Evolutionary conservation across 2,113 vertebrate genomes (phyloP).

Genomic region (Cyanoramphus novaezelandiae): DNA sequence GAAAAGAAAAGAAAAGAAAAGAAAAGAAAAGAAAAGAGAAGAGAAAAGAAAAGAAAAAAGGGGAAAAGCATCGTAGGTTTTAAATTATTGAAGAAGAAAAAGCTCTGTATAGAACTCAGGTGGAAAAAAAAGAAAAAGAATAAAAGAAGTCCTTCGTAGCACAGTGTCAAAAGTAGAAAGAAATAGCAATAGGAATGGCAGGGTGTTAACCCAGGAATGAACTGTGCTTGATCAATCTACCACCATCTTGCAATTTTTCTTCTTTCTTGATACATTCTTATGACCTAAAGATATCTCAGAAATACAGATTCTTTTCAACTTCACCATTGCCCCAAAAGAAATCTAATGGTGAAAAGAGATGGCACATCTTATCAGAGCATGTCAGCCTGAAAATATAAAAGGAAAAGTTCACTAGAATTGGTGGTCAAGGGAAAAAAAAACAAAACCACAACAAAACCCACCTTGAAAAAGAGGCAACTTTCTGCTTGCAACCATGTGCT

Average conservation of each 20-base stretch:
- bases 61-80: not conserved
- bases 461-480: not conserved
- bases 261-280: slow-evolving; percentile 7
- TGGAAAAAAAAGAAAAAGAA: not conserved
- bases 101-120: not conserved
- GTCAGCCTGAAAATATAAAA: not conserved
- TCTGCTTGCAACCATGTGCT: not conserved
- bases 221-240: slow-evolving; percentile 16
- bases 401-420: not conserved
- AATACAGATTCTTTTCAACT: slow-evolving; percentile 22
- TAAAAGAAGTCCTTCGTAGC: not conserved
- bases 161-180: not conserved
- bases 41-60: not conserved
- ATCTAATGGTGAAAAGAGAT: not conserved
- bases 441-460: not conserved
- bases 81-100: not conserved
- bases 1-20: not conserved
- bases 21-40: not conserved
- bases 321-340: slow-evolving; percentile 3
- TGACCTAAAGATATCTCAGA: slow-evolving; percentile 10
- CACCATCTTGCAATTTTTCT: not conserved
- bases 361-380: not conserved
- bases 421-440: not conserved
- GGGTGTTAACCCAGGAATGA: slow-evolving; percentile 8
- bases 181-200: not conserved